These are phyloP conservation scores for Erynnis tages DNA, from an alignment of 2,888 invertebrate species.

Conservation along the genomic window DNA sequence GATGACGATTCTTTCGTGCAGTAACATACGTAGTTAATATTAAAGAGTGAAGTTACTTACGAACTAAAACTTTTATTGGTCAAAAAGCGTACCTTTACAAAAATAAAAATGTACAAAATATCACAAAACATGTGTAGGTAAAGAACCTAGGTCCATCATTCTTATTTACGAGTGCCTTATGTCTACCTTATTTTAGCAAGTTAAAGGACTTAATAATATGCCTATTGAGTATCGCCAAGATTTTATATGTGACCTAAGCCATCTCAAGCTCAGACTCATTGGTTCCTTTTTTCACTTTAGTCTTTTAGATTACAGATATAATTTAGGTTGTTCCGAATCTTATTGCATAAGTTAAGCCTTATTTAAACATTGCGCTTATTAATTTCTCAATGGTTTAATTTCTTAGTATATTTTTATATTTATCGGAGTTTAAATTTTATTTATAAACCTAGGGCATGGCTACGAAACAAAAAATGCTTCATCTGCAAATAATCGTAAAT, in stretches of 20 bases:
- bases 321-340: no score
- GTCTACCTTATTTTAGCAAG: background rate
- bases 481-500: no score
- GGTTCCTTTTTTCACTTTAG: no score
- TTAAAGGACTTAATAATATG: background rate
- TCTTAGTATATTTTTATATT: background rate
- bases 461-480: no score
- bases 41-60: no score
- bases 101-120: constrained; percentile 21
- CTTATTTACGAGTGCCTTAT: background rate
- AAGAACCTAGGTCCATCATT: background rate
- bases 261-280: background rate
- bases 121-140: constrained; percentile 8
- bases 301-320: no score
- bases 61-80: no score
- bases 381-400: background rate
- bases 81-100: background rate
- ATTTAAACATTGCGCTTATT: background rate
- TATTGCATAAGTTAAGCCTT: no score
- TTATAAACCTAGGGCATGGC: no score
- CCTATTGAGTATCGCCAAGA: constrained; percentile 2
- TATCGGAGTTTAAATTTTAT: no score
- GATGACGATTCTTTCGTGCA: no score
- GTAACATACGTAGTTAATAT: no score
- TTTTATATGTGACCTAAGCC: background rate